Conservation (phyloP, 2,888 invertebrate genomes). For the Alentia gelatinosa region DNA sequence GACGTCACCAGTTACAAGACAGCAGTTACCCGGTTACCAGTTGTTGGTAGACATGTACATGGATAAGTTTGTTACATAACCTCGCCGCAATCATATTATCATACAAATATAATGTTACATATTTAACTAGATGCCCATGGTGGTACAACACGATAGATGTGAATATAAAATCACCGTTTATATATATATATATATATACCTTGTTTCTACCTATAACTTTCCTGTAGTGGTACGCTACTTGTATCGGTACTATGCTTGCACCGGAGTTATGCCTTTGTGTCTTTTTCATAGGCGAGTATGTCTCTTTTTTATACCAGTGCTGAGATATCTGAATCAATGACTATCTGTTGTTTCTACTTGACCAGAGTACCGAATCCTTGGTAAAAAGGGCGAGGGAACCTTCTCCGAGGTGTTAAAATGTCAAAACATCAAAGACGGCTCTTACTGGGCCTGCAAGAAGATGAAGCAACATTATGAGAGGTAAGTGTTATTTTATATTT, state of each 20-base stretch:
- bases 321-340: background rate
- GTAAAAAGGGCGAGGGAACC: slow-evolving; percentile 87
- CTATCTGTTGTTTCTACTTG: background rate
- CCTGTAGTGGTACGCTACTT: background rate
- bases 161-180: background rate
- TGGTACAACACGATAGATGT: no score
- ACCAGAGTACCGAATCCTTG: slow-evolving; percentile 84
- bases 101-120: no score
- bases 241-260: background rate
- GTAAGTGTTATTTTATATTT: no score
- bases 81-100: no score
- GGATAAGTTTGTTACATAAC: no score
- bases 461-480: slow-evolving; percentile 84
- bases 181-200: background rate
- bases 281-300: background rate
- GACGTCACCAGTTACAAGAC: no score
- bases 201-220: background rate
- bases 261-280: background rate
- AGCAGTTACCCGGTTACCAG: no score
- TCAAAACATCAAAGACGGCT: slow-evolving; percentile 83
- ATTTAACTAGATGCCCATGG: no score
- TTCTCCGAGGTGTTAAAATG: slow-evolving; percentile 87
- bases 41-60: no score
- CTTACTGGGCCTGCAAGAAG: slow-evolving; percentile 85
- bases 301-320: background rate